These are phyloP conservation scores for Drosophila bocqueti DNA, from an alignment of 1,140 invertebrate genomes.

Conservation along the genomic window DNA sequence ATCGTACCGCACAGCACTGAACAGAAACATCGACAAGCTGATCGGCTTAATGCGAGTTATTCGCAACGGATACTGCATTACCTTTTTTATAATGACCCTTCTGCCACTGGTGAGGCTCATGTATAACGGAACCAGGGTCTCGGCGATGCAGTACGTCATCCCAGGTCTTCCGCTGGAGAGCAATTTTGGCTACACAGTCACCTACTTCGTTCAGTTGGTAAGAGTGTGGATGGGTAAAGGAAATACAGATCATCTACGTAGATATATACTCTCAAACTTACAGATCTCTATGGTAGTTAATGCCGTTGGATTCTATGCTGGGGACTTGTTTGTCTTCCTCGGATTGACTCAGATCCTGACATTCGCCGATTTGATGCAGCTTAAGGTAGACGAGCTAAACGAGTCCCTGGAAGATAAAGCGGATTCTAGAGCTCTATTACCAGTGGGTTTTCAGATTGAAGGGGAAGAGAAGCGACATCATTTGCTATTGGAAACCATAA, in stretches of 20 bases:
- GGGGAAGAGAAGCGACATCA: not conserved
- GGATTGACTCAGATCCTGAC: constrained; percentile 54
- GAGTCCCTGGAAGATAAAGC: constrained; percentile 24
- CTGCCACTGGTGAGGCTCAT: constrained; percentile 24
- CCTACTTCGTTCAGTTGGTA: constrained; percentile 51
- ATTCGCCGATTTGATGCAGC: constrained; percentile 48
- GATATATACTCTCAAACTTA: not conserved
- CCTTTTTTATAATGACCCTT: constrained; percentile 37
- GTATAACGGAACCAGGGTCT: constrained; percentile 51
- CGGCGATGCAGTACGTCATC: constrained; percentile 49
- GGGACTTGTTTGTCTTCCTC: constrained; percentile 52
- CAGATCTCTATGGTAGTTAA: constrained; percentile 36
- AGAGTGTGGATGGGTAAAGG: not conserved
- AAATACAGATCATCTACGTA: not conserved
- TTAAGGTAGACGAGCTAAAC: constrained; percentile 45
- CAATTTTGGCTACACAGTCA: constrained; percentile 39
- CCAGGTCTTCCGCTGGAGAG: constrained; percentile 53
- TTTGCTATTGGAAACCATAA: constrained; percentile 54
- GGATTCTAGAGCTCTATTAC: not conserved
- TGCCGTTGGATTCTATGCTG: constrained; percentile 57
- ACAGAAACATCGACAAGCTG: constrained; percentile 46
- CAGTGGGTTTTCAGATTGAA: constrained; percentile 3
- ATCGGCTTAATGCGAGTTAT: constrained; percentile 28
- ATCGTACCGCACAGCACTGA: constrained; percentile 5
- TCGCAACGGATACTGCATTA: constrained; percentile 39